Evolutionary conservation across 2,888 invertebrate genomes (phyloP).

Genomic region (Andrena bucephala): DNA sequence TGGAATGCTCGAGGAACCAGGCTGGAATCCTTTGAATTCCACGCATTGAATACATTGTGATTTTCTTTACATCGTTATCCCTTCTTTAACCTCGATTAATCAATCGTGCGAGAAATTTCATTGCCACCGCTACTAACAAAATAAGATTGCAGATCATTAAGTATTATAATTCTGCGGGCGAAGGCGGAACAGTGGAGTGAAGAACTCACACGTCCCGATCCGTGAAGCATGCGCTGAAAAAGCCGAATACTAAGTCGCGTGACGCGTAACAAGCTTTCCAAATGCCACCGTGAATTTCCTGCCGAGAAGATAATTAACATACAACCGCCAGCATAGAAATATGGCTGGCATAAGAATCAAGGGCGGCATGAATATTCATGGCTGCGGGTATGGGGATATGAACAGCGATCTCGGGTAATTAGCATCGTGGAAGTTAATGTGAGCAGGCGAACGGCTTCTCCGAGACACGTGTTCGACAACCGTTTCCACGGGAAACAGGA

Average conservation of each 20-base stretch:
- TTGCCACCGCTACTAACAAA: too few relatives aligned
- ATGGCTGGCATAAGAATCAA: constrained; percentile 8
- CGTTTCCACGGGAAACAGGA: not conserved
- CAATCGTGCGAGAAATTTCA: not conserved
- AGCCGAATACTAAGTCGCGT: not conserved
- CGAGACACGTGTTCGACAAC: not conserved
- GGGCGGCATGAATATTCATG: not conserved
- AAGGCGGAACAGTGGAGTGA: not conserved
- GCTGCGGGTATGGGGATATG: not conserved
- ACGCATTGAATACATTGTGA: too few relatives aligned
- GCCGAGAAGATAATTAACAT: not conserved
- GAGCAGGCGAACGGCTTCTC: not conserved
- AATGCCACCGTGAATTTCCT: constrained; percentile 6
- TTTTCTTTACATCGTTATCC: too few relatives aligned
- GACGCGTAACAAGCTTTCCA: not conserved
- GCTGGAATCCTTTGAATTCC: not conserved
- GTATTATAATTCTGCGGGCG: not conserved
- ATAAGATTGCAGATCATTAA: not conserved
- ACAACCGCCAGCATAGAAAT: not conserved
- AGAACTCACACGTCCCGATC: not conserved
- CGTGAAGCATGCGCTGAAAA: not conserved
- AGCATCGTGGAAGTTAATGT: not conserved
- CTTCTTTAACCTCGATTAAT: not conserved
- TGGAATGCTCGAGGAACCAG: not conserved
- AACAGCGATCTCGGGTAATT: not conserved